These are phyloP conservation scores for Rhodophaea formosa DNA, from an alignment of 2,888 invertebrate genomes.

Conservation along the genomic window DNA sequence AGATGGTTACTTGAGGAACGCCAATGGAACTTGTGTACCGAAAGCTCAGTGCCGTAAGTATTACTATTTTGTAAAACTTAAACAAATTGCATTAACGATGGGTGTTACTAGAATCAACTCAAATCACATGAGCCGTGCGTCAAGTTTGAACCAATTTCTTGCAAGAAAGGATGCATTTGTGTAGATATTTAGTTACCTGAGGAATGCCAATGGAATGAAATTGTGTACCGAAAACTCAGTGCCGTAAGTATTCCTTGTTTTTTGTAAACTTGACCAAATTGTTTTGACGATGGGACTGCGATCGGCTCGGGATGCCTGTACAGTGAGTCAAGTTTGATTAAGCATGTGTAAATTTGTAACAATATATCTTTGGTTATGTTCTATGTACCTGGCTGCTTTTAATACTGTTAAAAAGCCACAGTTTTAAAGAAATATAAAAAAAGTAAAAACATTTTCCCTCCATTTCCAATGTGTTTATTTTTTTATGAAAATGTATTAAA, in stretches of 20 bases:
- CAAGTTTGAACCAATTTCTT: conserved; percentile 7
- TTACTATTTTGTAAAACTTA: not conserved
- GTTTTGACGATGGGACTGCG: too few species aligned
- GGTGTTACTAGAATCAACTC: not conserved
- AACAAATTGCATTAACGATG: too few species aligned
- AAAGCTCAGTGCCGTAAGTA: conserved; percentile 27
- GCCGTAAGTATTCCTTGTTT: conserved; percentile 19
- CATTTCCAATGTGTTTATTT: too few species aligned
- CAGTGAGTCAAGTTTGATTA: conserved; percentile 17
- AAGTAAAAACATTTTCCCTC: too few species aligned
- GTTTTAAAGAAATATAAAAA: too few species aligned
- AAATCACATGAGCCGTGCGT: conserved; percentile 5
- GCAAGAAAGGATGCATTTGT: conserved; percentile 33
- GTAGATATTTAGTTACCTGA: conserved; percentile 29
- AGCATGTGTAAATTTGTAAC: too few species aligned
- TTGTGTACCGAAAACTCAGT: conserved; percentile 37
- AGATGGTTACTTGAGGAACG: conserved; percentile 33
- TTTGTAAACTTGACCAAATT: not conserved
- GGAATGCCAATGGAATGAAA: conserved; percentile 26
- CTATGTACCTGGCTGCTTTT: too few species aligned
- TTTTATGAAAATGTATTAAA: too few species aligned
- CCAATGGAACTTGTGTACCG: conserved; percentile 35
- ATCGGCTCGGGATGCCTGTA: not conserved
- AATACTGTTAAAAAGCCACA: too few species aligned
- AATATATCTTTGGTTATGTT: too few species aligned